Conservation (phyloP, 2,113 vertebrate genomes). For the Campylomormyrus numenius region DNA sequence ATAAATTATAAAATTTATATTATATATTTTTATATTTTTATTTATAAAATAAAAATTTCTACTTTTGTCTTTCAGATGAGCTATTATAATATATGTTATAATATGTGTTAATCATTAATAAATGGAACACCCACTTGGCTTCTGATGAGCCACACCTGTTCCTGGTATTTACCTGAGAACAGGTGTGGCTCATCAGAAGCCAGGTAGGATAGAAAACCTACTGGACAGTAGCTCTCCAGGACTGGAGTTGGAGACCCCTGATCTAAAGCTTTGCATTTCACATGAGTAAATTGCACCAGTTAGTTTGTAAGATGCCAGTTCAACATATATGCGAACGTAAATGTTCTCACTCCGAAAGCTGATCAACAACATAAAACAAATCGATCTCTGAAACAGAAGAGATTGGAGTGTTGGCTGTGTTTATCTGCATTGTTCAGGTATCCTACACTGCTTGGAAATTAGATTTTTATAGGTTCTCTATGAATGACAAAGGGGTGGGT, state of each 20-base stretch:
- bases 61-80: background rate
- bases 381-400: background rate
- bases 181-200: too few relatives aligned
- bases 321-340: background rate
- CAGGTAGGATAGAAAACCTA: too few relatives aligned
- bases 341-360: background rate
- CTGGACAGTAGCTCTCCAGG: too few relatives aligned
- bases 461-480: background rate
- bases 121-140: too few relatives aligned
- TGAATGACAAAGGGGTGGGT: background rate
- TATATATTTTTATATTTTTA: too few relatives aligned
- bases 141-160: too few relatives aligned
- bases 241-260: too few relatives aligned
- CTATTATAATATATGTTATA: too few relatives aligned
- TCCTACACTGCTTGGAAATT: background rate
- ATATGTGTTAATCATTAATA: too few relatives aligned
- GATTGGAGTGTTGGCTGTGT: constrained; percentile 32
- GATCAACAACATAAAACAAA: background rate
- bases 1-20: too few relatives aligned
- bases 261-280: constrained; percentile 13
- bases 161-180: too few relatives aligned
- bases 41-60: background rate
- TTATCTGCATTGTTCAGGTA: constrained; percentile 31
- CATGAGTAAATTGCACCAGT: background rate
- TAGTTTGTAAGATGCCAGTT: background rate